Evolutionary conservation across 2,113 vertebrate species (phyloP), one percentile per base, ranked within the genome.

Genomic region (Pandion haliaetus): DNA sequence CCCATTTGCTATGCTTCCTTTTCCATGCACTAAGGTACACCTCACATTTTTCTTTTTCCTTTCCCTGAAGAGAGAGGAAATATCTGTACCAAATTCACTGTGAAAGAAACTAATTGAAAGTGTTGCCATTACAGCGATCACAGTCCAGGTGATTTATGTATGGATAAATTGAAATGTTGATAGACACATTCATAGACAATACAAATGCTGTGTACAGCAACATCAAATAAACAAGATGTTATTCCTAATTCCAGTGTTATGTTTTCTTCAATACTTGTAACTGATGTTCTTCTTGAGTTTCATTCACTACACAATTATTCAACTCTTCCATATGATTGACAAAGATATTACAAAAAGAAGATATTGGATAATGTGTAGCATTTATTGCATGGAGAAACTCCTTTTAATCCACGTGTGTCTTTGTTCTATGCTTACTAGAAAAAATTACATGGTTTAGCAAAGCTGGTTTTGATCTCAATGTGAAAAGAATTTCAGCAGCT

Each of bases 391-490:
- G 17, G 63, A 97, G 76, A 95, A 96, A 81, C 9, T 70, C 38
- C 18, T 94, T 97, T 94, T 93, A 96, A 94, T 91, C 88, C 49
- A 90, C 92, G 54, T 83, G 62, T 92, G 66, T 94, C 81, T 97
- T 70, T 94, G 42, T 95, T 97, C 73, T 92, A 80, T 49, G 40
- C 79, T 96, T 95, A 96, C 74, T 90, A 92, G 95, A 78, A 96
- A 96, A 98, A 98, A 98, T 97, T 97, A 97, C 93, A 98, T 95
- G 97, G 91, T 95, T 97, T 97, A 95, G 90, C 82, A 98, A 93
- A 97, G 67, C 87, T 90, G 63, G 81, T 95, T 98, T 98, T 97
- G 90, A 95, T 98, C 77, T 97, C 96, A 94, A 91, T 93, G 86
- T 95, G 91, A 97, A 97, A 97, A 97, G 95, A 96, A 97, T 96